These are phyloP conservation scores for Nymphalis urticae DNA, from an alignment of 2,888 invertebrate genomes.

Conservation along the genomic window DNA sequence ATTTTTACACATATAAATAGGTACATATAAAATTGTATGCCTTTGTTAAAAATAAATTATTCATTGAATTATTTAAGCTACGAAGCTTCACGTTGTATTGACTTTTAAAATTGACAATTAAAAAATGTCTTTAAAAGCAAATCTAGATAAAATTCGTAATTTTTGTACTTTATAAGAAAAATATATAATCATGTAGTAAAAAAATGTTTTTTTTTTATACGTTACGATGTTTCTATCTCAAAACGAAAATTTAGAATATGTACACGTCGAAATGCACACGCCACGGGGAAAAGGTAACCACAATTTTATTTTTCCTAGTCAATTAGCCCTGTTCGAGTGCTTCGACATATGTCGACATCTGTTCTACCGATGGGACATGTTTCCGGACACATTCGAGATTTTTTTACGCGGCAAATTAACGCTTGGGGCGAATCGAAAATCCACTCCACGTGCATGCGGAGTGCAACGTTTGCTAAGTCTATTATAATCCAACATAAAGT, in stretches of 20 bases:
- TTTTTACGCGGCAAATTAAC: constrained; percentile 69
- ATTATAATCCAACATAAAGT: constrained; percentile 2
- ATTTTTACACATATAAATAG: too few species aligned
- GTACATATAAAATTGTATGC: too few species aligned
- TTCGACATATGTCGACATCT: constrained; percentile 78
- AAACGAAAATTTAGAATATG: not conserved
- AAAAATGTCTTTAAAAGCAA: too few species aligned
- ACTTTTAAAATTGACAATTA: too few species aligned
- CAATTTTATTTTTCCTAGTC: constrained; percentile 66
- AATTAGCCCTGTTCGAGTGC: constrained; percentile 62
- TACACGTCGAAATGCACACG: not conserved
- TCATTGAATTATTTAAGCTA: too few species aligned
- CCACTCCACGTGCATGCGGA: constrained; percentile 49
- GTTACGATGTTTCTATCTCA: too few species aligned
- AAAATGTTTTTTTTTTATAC: too few species aligned
- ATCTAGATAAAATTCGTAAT: too few species aligned
- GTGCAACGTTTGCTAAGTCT: constrained; percentile 35
- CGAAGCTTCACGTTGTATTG: too few species aligned
- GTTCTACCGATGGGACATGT: constrained; percentile 72
- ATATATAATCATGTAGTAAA: too few species aligned
- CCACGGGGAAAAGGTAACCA: constrained; percentile 38
- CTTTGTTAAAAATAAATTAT: too few species aligned
- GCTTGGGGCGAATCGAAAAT: constrained; percentile 58
- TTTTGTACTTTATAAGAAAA: too few species aligned
- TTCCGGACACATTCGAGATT: constrained; percentile 69